Base-by-base conservation (phyloP, 2,888 invertebrate species). In the Phasia obesa region DNA sequence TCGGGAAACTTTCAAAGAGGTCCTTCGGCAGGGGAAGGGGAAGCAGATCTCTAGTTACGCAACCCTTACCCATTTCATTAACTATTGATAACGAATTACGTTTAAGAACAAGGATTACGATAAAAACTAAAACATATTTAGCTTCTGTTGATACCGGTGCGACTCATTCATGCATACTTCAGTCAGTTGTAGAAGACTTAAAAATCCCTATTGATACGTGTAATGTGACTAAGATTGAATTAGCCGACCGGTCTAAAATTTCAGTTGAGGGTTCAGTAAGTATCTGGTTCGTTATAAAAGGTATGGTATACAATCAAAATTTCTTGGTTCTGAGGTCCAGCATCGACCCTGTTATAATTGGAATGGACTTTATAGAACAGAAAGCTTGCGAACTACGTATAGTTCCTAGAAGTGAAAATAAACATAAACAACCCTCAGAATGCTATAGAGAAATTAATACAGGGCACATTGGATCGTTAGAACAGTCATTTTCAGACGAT, bases 151-250 rank as follows among this genome's bases (percentile, higher is more conserved):
- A 55, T 55, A 55, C 55, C 7, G 55, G 55, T 25, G 55, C 55
- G 19, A 55, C 55, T 2, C 21, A 55, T 25, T 55, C 55, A 25
- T 55, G 55, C 5, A 55, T 55, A 23, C 55, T 23, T 5, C 4
- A n/a, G 57, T 59, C 57, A 4, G n/a, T 55, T 9, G 55, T 25
- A 23, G 55, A 55, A 59, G 35, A 59, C 3, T n/a, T 59, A 31
- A 27, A 31, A 17, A 17, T 31, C n/a, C 57, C 57, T 1, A 35
- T 59, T 59, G 7, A 31, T n/a, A n/a, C 55, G 2, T 6, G 15
- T 3, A 9, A 27, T 9, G 23, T 25, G 5, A 55, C 2, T 55
- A 7, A 25, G 3, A 6, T 55, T 11, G 27, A 27, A 27, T n/a
- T 55, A 27, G 55, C 55, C 11, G 55, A 55, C 27, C 25, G 15